Evolutionary conservation across 2,888 invertebrate genomes (phyloP), one percentile per base, ranked within the genome.

Genomic region (Chorisops tibialis): DNA sequence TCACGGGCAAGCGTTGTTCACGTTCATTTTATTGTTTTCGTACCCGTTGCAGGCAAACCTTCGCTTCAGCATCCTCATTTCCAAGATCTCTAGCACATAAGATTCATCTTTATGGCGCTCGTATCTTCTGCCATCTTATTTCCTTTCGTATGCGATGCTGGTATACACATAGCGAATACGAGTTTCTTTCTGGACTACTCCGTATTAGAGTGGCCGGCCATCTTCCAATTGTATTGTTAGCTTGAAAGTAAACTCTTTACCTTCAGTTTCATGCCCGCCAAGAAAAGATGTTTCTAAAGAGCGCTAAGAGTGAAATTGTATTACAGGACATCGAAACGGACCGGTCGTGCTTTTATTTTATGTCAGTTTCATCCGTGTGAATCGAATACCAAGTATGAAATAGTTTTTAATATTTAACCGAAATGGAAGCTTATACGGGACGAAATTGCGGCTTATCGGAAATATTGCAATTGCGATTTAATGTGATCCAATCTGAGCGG

Each of bases 401-500:
- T 51, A 51, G 61, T 52, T 62, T 64, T 65, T 59, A 65, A 63
- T 63, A 65, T 65, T 65, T 65, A 65, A 65, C 54, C 19, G 35
- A 61, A 62, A 62, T 48, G 43, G 48, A 16, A 35, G 16, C 38
- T 50, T 35, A 18, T 9, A n/a, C 39, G 39, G 60, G 19, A 24
- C 50, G 59, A 37, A 56, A 39, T 49, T 30, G 56, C 30, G 35
- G 59, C 61, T 59, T 58, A 67, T 68, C 65, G 67, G n/a, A 67
- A 69, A 69, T 66, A 69, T 69, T 68, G 67, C 69, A 65, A 69
- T 69, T 68, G 67, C 68, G 63, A 67, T 68, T 68, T 69, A 68
- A 68, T 69, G 68, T 66, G 67, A 68, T 65, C 64, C 68, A 69
- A 67, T 69, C 66, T 66, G 63, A 63, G 59, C 63, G 65, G 63